Evolutionary conservation across 2,888 invertebrate genomes (phyloP).

Genomic region (Empis stercorea): DNA sequence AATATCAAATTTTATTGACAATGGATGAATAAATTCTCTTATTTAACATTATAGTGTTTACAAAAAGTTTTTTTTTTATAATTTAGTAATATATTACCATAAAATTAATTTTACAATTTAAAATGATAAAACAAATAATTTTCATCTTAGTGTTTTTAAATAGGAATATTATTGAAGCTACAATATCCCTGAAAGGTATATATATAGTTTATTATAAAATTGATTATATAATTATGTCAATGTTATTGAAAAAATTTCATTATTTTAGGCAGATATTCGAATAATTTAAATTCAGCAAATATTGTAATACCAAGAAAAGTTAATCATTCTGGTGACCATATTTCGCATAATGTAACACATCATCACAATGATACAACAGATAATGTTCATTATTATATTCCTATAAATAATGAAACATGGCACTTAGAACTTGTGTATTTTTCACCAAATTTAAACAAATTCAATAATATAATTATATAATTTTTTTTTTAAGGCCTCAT

Average conservation of each 20-base stretch:
- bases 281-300: constrained; percentile 26
- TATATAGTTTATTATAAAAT: too few relatives aligned
- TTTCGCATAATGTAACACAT: constrained; percentile 29
- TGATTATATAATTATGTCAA: too few relatives aligned
- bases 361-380: constrained; percentile 20
- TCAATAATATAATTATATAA: background rate
- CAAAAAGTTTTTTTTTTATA: too few relatives aligned
- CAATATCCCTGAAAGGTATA: too few relatives aligned
- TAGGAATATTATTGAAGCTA: too few relatives aligned
- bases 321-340: constrained; percentile 25
- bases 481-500: constrained; percentile 42
- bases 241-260: background rate
- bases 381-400: constrained; percentile 22
- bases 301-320: constrained; percentile 32
- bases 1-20: constrained; percentile 23
- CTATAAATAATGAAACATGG: constrained; percentile 26
- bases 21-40: constrained; percentile 19
- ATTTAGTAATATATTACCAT: too few relatives aligned
- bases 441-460: background rate
- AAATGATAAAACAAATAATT: too few relatives aligned
- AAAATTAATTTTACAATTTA: too few relatives aligned
- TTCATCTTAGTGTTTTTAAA: too few relatives aligned
- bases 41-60: too few relatives aligned
- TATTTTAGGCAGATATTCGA: constrained; percentile 28
- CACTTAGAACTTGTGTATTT: constrained; percentile 35